phyloP scores from a whole-genome alignment of 2,113 vertebrate species.

The Chaetodon auriga region DNA sequence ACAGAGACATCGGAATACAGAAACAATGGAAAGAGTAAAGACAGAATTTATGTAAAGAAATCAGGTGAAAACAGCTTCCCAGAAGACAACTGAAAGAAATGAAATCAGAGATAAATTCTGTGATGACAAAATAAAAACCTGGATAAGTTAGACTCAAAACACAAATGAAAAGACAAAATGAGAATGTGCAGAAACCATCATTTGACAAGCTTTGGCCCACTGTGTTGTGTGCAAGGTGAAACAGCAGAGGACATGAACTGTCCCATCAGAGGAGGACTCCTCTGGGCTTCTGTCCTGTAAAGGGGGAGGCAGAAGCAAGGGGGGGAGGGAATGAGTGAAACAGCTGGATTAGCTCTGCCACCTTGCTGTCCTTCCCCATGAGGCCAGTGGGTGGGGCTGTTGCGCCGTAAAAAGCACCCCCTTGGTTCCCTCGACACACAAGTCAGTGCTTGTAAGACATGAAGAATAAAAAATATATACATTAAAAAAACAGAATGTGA shows the following conservation, averaged over 20 bases:
- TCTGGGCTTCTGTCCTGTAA: slow-evolving; percentile 48
- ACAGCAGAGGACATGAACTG: slow-evolving; percentile 45
- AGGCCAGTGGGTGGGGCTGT: slow-evolving; percentile 69
- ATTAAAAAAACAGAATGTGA: slow-evolving; percentile 46
- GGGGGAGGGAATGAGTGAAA: slow-evolving; percentile 9
- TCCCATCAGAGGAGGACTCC: slow-evolving; percentile 41
- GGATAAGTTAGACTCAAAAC: slow-evolving; percentile 59
- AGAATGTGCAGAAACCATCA: slow-evolving; percentile 54
- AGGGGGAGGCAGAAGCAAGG: not conserved
- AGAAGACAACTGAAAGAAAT: slow-evolving; percentile 25
- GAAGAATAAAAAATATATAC: slow-evolving; percentile 72
- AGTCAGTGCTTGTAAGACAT: slow-evolving; percentile 82
- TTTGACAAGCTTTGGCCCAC: slow-evolving; percentile 73
- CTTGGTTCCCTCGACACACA: slow-evolving; percentile 57
- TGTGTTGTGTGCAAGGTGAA: slow-evolving; percentile 61
- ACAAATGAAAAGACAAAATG: slow-evolving; percentile 8
- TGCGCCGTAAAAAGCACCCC: slow-evolving; percentile 48
- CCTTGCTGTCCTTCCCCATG: slow-evolving; percentile 56
- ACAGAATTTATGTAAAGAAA: slow-evolving; percentile 12
- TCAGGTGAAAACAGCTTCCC: slow-evolving; percentile 19
- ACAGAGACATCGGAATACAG: slow-evolving; percentile 14
- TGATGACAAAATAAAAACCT: slow-evolving; percentile 34
- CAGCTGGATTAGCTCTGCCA: slow-evolving; percentile 46
- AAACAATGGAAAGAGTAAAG: slow-evolving; percentile 36
- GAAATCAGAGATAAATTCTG: slow-evolving; percentile 37